Base-by-base conservation (phyloP, 1,140 invertebrate genomes). In the Hycleus cichorii region DNA sequence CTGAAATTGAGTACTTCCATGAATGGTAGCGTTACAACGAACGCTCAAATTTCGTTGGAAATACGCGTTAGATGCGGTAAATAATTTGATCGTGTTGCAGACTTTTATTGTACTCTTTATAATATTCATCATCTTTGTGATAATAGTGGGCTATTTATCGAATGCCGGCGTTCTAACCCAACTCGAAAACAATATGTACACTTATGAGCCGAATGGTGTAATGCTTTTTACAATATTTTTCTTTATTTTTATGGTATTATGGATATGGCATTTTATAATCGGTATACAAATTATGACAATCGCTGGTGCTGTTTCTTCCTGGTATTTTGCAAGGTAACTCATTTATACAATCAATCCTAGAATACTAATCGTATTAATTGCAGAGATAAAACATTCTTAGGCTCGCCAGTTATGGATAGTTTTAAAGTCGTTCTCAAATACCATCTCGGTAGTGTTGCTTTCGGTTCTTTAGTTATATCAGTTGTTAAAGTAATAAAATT, bases 271-370 rank as follows among this genome's bases (percentile, higher is more conserved):
- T 70, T 88, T 89, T 65, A 79, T 82, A 40, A 70, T 87, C 10
- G 84, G 83, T 12, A 88, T 86, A 70, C 86, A 90, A 62, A 81
- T 87, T 66, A 79, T 88, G 68, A 76, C 86, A 1, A 81, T 88
- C 39, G 84, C 84, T 38, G 83, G 83, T 12, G 77, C 85, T n/a
- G 82, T 89, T 8, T 77, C 83, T 0, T 76, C 72, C 7, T 90
- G 87, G 87, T 89, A 83, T 65, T 90, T 89, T 64, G 81, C 80
- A 26, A 82, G 83, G 85, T 87, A 69, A 18, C 18, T 18, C 18
- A 18, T 18, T 18, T 18, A 18, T 32, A 32, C 32, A 32, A 32
- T 1, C 32, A 32, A 4, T 7, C 1, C 32, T 7, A 32, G 18
- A 18, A 18, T 18, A 1, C 32, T 32, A 5, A 32, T 32, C 32